Percentiles rank a stretch among this genome's conserved stretches.
Evolutionary conservation across 2,888 invertebrate species (phyloP).

Genomic region (Ernsta delagoae): DNA sequence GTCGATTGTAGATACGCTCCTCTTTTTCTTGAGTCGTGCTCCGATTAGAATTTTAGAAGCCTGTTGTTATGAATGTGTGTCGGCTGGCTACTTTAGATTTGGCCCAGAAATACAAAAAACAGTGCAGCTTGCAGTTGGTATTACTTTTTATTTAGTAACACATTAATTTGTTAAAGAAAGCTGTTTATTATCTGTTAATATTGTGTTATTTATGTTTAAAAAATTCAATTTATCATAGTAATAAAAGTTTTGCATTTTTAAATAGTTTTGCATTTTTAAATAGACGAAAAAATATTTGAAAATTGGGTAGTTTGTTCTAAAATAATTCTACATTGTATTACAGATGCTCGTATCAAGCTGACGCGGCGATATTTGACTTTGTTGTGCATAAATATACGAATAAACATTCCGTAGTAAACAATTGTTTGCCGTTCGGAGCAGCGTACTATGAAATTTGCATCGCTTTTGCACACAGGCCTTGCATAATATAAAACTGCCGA

Average conservation of each 20-base stretch:
- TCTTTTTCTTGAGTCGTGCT: conserved; percentile 32
- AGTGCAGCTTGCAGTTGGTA: too few species aligned
- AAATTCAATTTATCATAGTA: too few species aligned
- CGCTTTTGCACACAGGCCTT: conserved; percentile 13
- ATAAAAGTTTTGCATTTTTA: too few species aligned
- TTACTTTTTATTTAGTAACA: too few species aligned
- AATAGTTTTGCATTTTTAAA: too few species aligned
- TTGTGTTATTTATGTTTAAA: too few species aligned
- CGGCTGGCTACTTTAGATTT: neutral
- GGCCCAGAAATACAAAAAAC: too few species aligned
- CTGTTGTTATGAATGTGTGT: conserved; percentile 4
- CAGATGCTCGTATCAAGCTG: neutral
- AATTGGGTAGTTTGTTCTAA: too few species aligned
- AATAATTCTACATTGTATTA: too few species aligned
- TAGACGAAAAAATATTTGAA: too few species aligned
- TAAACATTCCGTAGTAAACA: conserved; percentile 17
- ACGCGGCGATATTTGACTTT: neutral
- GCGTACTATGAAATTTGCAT: conserved; percentile 26
- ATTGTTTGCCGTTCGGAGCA: conserved; percentile 16
- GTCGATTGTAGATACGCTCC: conserved; percentile 34
- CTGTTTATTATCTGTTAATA: too few species aligned
- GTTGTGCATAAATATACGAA: conserved; percentile 11
- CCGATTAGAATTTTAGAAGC: conserved; percentile 31
- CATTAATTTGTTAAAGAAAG: too few species aligned
- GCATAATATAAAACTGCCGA: conserved; percentile 26